Base-by-base conservation (phyloP, 2,113 vertebrate species). In the Pteruthius melanotis region DNA sequence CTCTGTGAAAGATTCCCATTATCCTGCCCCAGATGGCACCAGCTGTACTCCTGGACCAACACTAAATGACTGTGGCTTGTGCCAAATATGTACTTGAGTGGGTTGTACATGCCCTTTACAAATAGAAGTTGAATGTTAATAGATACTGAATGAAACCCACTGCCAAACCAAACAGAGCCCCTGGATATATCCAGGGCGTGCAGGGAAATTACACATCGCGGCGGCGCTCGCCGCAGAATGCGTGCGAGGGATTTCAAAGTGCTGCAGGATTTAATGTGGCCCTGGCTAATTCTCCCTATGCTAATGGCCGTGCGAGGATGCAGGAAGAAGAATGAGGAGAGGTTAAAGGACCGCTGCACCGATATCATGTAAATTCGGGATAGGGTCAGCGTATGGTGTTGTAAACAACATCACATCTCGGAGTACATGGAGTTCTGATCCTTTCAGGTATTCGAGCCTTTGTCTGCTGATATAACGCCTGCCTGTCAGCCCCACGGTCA, bases 371-470 rank as follows among this genome's bases (percentile, higher is more conserved):
- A 97, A 95, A 97, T 96, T 77, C 70, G 30, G 96, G 96, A 30
- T 18, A 92, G 96, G 97, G 97, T 98, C 97, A 96, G 93, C 80
- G 70, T 64, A 75, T 19, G 93, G 94, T 93, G 97, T 97, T 97
- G 97, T 97, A 97, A 98, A 98, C 97, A 97, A 94, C 96, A 94
- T 96, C 97, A 90, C 96, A 95, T 96, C 97, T 93, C 76, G 33
- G 93, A 89, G 95, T 94, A 97, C 97, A 96, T 87, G 96, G 92
- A 97, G 97, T 96, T 95, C 95, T 98, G 98, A 98, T 97, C 98
- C 98, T 98, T 98, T 98, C 98, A 98, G 98, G 98, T 98, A 98
- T 98, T 98, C 71, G 96, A 96, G 97, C 98, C 97, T 99, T 98
- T 98, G 98, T 99, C 98, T 98, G 97, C 97, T 95, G 97, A 97